These are phyloP conservation scores for Nerophis ophidion DNA, from an alignment of 2,113 vertebrate genomes.

Conservation along the genomic window DNA sequence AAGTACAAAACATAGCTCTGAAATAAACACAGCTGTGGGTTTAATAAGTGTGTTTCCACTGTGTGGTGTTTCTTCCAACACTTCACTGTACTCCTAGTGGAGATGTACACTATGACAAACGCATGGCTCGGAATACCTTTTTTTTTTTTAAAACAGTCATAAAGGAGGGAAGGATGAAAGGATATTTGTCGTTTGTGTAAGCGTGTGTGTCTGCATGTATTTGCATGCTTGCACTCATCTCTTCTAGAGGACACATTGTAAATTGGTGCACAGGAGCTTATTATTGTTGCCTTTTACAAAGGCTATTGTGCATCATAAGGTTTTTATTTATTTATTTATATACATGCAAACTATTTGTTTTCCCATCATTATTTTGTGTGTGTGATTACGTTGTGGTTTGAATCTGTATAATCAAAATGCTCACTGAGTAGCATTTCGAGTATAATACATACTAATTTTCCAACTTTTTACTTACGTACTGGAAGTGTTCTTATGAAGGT, in stretches of 20 bases:
- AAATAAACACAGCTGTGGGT: slow-evolving; percentile 27
- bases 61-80: slow-evolving; percentile 7
- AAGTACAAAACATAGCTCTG: neutral
- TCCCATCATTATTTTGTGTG: neutral
- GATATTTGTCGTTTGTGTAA: neutral
- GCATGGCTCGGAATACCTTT: neutral
- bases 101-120: slow-evolving; percentile 23
- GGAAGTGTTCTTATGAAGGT: neutral
- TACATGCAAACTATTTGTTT: neutral
- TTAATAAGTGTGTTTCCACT: slow-evolving; percentile 11
- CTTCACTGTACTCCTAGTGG: slow-evolving; percentile 9
- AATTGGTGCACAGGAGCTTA: slow-evolving; percentile 16
- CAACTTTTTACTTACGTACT: neutral
- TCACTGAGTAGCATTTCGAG: slow-evolving; percentile 6
- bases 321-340: too few relatives aligned
- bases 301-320: neutral
- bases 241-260: slow-evolving; percentile 22
- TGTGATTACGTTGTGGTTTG: neutral
- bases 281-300: slow-evolving; percentile 12
- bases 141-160: slow-evolving; percentile 4
- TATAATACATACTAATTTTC: neutral
- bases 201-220: slow-evolving; percentile 7
- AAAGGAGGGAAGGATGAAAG: neutral
- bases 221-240: slow-evolving; percentile 14
- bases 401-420: neutral